Percentiles rank a stretch among this genome's conserved stretches.
Evolutionary conservation across 2,797 vertebrate genomes (phyloP).

Genomic region (Leucoraja ocellata): DNA sequence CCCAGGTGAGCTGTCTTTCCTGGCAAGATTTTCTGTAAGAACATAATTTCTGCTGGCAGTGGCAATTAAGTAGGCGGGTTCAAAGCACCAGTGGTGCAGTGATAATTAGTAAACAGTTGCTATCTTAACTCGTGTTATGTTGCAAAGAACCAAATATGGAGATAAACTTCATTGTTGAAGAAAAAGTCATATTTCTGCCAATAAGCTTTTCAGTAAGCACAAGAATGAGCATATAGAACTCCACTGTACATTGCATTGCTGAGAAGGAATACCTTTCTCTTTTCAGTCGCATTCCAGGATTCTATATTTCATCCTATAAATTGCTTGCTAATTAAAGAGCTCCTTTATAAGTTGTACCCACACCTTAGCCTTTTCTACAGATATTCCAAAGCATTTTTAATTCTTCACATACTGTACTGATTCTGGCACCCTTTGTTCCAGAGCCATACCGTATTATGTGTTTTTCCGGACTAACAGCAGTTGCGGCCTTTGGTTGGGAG

Average conservation of each 20-base stretch:
- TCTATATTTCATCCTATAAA: neutral
- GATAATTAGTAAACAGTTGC: neutral
- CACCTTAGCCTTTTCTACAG: neutral
- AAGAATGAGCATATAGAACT: neutral
- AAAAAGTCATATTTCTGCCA: neutral
- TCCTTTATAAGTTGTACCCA: neutral
- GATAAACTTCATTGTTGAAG: neutral
- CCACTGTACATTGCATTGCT: no score
- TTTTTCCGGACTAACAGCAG: no score
- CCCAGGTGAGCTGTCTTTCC: slow-evolving; percentile 67
- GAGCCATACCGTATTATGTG: no score
- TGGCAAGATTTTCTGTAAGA: neutral
- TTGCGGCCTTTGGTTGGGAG: no score
- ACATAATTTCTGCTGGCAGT: neutral
- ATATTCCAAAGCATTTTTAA: neutral
- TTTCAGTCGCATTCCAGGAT: neutral
- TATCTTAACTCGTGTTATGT: neutral
- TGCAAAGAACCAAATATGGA: neutral
- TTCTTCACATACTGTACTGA: neutral
- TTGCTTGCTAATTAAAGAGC: no score
- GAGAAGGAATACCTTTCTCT: no score
- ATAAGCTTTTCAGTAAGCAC: neutral
- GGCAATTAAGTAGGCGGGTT: neutral
- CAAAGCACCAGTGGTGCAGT: neutral
- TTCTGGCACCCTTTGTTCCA: no score